A percentile compares a stretch with the other conserved stretches of the same genome.
These are phyloP conservation scores for Petrocephalus sullivani DNA, from an alignment of 2,797 vertebrate species.

Conservation along the genomic window DNA sequence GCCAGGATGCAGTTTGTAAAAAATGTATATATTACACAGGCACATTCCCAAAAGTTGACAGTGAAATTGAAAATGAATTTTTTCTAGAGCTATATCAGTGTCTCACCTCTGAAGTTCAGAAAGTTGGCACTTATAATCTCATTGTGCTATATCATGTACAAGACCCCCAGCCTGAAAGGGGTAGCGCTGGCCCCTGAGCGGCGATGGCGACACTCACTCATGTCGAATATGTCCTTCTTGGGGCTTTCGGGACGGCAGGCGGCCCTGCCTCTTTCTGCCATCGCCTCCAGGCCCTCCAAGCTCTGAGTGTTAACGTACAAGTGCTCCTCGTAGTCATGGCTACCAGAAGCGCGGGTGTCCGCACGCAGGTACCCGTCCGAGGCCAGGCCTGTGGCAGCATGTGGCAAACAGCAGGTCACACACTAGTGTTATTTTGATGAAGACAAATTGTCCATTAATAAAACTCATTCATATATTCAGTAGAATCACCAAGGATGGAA, in stretches of 20 bases:
- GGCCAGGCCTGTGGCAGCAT: slow-evolving; percentile 49
- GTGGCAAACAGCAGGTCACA: neutral
- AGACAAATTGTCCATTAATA: neutral
- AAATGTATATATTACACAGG: too few relatives aligned
- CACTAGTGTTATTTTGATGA: neutral
- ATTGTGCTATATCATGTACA: neutral
- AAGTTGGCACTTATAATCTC: neutral
- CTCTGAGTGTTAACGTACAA: slow-evolving; percentile 91
- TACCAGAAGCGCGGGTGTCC: slow-evolving; percentile 63
- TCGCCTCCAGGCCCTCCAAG: slow-evolving; percentile 61
- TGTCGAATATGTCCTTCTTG: slow-evolving; percentile 92
- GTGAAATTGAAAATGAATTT: too few relatives aligned
- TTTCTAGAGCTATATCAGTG: neutral
- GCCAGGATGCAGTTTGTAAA: too few relatives aligned
- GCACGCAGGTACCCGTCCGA: slow-evolving; percentile 84
- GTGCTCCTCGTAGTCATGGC: slow-evolving; percentile 84
- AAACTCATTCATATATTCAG: neutral
- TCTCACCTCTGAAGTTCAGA: neutral
- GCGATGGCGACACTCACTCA: slow-evolving; percentile 74
- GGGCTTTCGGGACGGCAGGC: slow-evolving; percentile 67
- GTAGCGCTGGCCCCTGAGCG: neutral
- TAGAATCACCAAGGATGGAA: neutral
- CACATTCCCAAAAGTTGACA: too few relatives aligned
- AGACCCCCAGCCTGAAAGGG: too few relatives aligned
- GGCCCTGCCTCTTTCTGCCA: slow-evolving; percentile 20